Base-by-base conservation (phyloP, 1,140 invertebrate genomes). In the Zophobas atratus region DNA sequence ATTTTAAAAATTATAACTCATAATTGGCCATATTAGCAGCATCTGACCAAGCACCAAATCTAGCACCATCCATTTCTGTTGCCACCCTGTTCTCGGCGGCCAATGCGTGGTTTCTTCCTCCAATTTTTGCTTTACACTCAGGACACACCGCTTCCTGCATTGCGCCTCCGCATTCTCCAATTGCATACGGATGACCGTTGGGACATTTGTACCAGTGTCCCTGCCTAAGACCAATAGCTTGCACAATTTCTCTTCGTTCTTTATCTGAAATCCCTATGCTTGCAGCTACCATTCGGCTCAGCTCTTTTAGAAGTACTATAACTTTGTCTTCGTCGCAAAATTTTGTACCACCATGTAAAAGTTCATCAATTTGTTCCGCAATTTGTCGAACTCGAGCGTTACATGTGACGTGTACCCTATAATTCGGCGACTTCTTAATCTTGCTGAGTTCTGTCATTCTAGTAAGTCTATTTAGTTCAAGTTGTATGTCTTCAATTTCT, bases 151-250 rank as follows among this genome's bases (percentile, higher is more conserved):
- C 67, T 60, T 84, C 80, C 84, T 90, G 39, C 87, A 89, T 93
- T 0, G 93, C 93, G 2, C 92, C 92, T 34, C 93, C 94, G 84
- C 94, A 95, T 33, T 94, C 91, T 1, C 86, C 89, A 80, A 95
- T 94, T 38, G 86, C 88, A 84, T 95, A 95, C 57, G 89, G 84
- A 83, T 95, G 93, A 2, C 93, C 93, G 84, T 94, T 94, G 1
- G 89, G 91, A 86, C 94, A 95, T 82, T 92, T 92, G 81, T 87
- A 94, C 93, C 93, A 95, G 84, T 92, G 92, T 0, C 93, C 93
- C 77, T 88, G 85, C 20, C 79, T 84, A 1, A 92, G 82, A 0
- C 87, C 88, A 80, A 94, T 89, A 0, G 92, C 93, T 83, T 87
- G 84, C 0, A 93, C 86, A 67, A 94, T 91, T 83, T 90, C 80